A percentile compares a stretch with the other conserved stretches of the same genome.
These are phyloP conservation scores for Erebia aethiops DNA, from an alignment of 2,888 invertebrate species.

Conservation along the genomic window DNA sequence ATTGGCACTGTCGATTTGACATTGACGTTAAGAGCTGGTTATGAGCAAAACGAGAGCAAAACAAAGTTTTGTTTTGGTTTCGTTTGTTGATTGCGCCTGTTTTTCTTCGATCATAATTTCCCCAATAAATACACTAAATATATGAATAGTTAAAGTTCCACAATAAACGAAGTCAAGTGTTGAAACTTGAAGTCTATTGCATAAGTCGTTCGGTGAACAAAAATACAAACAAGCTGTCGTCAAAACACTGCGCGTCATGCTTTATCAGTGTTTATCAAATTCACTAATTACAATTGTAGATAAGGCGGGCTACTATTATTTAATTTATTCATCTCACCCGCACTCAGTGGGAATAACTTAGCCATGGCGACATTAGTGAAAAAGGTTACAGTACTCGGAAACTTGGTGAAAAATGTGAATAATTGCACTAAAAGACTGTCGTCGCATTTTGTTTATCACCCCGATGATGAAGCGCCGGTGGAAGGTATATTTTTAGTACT, in stretches of 20 bases:
- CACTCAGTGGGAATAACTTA: slow-evolving; percentile 12
- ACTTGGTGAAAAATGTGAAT: slow-evolving; percentile 63
- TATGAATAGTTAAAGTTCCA: too few species aligned
- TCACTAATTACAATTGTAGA: slow-evolving; percentile 74
- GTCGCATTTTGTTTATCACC: slow-evolving; percentile 85
- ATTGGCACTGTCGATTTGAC: too few species aligned
- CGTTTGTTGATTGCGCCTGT: too few species aligned
- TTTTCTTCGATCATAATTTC: too few species aligned
- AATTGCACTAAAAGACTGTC: slow-evolving; percentile 62
- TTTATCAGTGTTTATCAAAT: slow-evolving; percentile 56
- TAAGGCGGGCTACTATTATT: slow-evolving; percentile 62
- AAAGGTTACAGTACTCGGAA: slow-evolving; percentile 54
- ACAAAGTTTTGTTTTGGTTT: not conserved
- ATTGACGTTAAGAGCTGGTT: too few species aligned
- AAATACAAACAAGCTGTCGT: slow-evolving; percentile 18
- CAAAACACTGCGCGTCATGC: slow-evolving; percentile 39
- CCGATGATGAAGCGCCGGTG: slow-evolving; percentile 78
- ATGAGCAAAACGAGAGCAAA: too few species aligned
- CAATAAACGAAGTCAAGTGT: too few species aligned
- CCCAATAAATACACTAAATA: too few species aligned
- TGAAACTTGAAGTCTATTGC: not conserved
- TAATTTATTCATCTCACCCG: slow-evolving; percentile 52
- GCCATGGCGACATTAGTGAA: slow-evolving; percentile 44
- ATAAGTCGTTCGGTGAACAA: not conserved
- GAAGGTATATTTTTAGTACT: slow-evolving; percentile 66